phyloP scores from a whole-genome alignment of 2,113 vertebrate genomes.

The Daubentonia madagascariensis region DNA sequence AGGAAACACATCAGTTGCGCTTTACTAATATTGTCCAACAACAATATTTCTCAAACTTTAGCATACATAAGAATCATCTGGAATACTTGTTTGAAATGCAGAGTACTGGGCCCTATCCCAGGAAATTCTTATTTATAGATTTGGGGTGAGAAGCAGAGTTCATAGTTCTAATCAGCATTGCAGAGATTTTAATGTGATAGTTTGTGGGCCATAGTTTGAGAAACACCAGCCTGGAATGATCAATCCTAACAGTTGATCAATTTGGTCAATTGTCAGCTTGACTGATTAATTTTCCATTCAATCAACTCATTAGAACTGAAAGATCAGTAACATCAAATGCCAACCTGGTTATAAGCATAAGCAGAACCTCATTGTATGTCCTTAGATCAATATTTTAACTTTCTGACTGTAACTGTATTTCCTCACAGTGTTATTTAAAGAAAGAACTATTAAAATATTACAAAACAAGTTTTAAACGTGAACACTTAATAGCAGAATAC shows the following conservation, averaged over 20 bases:
- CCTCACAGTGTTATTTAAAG: constrained; percentile 54
- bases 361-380: background rate
- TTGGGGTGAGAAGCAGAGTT: background rate
- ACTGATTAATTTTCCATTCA: constrained; percentile 38
- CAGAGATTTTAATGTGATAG: background rate
- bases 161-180: background rate
- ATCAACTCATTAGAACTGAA: background rate
- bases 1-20: background rate
- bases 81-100: background rate
- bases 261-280: background rate
- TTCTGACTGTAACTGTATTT: constrained; percentile 17
- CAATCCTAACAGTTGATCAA: background rate
- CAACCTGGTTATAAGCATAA: background rate
- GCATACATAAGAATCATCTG: background rate
- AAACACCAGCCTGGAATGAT: background rate
- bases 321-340: constrained; percentile 15
- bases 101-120: background rate
- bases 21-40: background rate
- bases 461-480: constrained; percentile 67
- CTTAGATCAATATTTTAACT: constrained; percentile 40
- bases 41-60: background rate
- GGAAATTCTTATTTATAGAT: background rate
- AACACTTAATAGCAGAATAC: constrained; percentile 58
- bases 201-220: background rate
- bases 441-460: constrained; percentile 67